Conservation (phyloP, 2,888 invertebrate genomes). For the Megalurothrips usitatus region DNA sequence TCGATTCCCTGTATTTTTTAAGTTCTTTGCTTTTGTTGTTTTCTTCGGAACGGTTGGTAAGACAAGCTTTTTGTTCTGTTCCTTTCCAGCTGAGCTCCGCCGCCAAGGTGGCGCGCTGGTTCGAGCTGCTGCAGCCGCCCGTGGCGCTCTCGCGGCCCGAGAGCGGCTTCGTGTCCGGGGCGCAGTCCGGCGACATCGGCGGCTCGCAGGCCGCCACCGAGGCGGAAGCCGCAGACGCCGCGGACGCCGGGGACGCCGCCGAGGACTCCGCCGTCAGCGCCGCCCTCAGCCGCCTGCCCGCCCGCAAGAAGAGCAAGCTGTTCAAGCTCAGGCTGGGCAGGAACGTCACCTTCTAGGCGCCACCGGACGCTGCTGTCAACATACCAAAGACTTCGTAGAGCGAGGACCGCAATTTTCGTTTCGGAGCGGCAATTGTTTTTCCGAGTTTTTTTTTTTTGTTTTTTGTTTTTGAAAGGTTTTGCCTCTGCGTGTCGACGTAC, state of each 20-base stretch:
- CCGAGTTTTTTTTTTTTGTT: slow-evolving; percentile 19
- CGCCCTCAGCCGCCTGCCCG: slow-evolving; percentile 63
- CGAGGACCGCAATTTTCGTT: too few relatives aligned
- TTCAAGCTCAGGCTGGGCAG: slow-evolving; percentile 65
- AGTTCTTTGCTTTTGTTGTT: slow-evolving; percentile 33
- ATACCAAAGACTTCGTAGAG: neutral
- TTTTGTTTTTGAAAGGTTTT: slow-evolving; percentile 25
- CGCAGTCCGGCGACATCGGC: slow-evolving; percentile 50
- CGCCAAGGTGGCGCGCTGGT: slow-evolving; percentile 78
- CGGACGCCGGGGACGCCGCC: slow-evolving; percentile 54
- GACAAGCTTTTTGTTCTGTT: slow-evolving; percentile 36
- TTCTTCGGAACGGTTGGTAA: too few relatives aligned
- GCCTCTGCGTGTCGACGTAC: slow-evolving; percentile 27
- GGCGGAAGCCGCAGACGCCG: slow-evolving; percentile 55
- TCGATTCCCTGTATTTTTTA: too few relatives aligned
- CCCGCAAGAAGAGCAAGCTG: slow-evolving; percentile 64
- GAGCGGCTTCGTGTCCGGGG: slow-evolving; percentile 68
- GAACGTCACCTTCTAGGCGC: slow-evolving; percentile 62
- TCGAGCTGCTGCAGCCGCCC: slow-evolving; percentile 63
- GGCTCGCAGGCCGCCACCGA: slow-evolving; percentile 49
- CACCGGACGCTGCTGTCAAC: neutral
- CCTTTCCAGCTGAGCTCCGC: slow-evolving; percentile 62
- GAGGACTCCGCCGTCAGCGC: slow-evolving; percentile 61
- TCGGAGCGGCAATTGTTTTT: neutral
- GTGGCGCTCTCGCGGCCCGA: slow-evolving; percentile 62